phyloP scores from a whole-genome alignment of 2,888 invertebrate species.

The Meloe dianella region DNA sequence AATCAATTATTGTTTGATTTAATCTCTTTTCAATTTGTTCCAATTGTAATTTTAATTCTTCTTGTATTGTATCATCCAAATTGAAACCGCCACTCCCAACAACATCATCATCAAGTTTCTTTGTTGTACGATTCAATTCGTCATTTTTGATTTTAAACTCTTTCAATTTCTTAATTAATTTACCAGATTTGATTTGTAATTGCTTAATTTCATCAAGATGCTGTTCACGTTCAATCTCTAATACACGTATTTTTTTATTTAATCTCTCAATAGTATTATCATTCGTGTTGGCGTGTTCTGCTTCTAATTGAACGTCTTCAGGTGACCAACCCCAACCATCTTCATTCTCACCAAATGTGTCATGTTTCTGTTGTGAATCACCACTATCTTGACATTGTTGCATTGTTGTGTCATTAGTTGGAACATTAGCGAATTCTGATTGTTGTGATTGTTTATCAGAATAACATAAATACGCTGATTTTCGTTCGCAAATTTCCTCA shows the following conservation, averaged over 20 bases:
- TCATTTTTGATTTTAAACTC: slow-evolving; percentile 77
- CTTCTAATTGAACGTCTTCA: slow-evolving; percentile 63
- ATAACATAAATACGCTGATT: slow-evolving; percentile 49
- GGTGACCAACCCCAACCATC: slow-evolving; percentile 69
- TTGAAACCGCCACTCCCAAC: too few species aligned
- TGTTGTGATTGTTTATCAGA: slow-evolving; percentile 18
- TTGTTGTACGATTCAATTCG: slow-evolving; percentile 61
- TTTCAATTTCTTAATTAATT: slow-evolving; percentile 83
- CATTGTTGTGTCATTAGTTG: slow-evolving; percentile 33
- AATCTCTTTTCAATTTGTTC: slow-evolving; percentile 70
- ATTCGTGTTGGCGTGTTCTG: slow-evolving; percentile 56
- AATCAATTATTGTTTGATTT: slow-evolving; percentile 65
- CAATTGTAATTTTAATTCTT: slow-evolving; percentile 77
- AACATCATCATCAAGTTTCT: slow-evolving; percentile 58
- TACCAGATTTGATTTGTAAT: slow-evolving; percentile 74
- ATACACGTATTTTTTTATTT: slow-evolving; percentile 65
- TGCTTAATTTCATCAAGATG: slow-evolving; percentile 69
- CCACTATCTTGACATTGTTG: slow-evolving; percentile 28
- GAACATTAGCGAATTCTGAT: slow-evolving; percentile 36
- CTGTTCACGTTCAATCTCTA: slow-evolving; percentile 66
- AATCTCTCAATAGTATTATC: slow-evolving; percentile 61
- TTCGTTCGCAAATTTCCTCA: slow-evolving; percentile 47
- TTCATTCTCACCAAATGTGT: slow-evolving; percentile 57
- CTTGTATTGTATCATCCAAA: slow-evolving; percentile 79
- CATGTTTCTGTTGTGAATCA: slow-evolving; percentile 23